Base-by-base conservation (phyloP, 2,113 vertebrate species). In the Vireo altiloquus region DNA sequence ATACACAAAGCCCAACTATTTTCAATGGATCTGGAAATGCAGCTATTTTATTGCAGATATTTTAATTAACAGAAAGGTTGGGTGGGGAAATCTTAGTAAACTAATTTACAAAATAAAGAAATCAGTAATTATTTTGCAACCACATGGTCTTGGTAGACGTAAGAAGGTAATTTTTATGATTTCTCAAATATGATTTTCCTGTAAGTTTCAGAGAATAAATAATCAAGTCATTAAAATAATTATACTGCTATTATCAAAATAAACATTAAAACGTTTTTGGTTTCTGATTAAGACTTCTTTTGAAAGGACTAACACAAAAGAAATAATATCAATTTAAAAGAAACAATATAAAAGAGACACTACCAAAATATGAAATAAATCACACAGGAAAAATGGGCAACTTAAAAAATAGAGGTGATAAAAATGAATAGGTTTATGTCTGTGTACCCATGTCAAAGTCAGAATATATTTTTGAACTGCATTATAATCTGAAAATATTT, bases 91-190 rank as follows among this genome's bases (percentile, higher is more conserved):
- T 91, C 24, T 53, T 64, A 6, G 11, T 86, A 68, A 87, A 74
- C 3, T 53, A 44, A 31, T 57, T 94, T 60, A 42, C 15, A 64
- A 77, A 82, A 53, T 72, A 83, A 15, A 89, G 54, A 91, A 96
- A 68, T 52, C 78, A 86, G 24, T n/a, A 80, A 86, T 92, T 91
- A 47, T 91, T 94, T 89, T 89, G 14, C 63, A 93, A 91, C 89
- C 92, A 71, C 61, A 44, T 52, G 27, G 69, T 77, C 22, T 75
- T 87, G 23, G 37, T 75, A 92, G 47, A 68, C 47, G 60, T 18
- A 79, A 95, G 64, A 79, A 83, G 37, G 9, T 68, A 37, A 11
- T 59, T 93, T 96, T 87, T 70, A 57, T n/a, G 22, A 65, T 84
- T 89, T 63, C 27, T 92, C 30, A 15, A 82, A 66, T 47, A 40